phyloP scores from a whole-genome alignment of 2,113 vertebrate species.

The Ranitomeya variabilis region DNA sequence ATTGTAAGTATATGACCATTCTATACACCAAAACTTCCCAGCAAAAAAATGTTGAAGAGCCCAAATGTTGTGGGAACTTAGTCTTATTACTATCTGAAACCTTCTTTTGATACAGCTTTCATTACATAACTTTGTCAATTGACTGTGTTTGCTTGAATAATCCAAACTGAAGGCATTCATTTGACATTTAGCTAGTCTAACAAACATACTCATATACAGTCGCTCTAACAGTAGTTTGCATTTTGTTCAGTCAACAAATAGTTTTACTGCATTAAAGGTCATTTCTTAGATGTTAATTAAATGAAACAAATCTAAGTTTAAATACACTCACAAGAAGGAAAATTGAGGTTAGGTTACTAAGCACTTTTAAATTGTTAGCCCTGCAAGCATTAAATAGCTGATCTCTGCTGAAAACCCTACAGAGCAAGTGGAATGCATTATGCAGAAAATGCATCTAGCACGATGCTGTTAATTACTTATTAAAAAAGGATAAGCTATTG shows the following conservation, averaged over 20 bases:
- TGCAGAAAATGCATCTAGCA: not conserved
- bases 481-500: constrained; percentile 43
- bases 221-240: not conserved
- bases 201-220: not conserved
- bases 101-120: not conserved
- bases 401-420: constrained; percentile 22
- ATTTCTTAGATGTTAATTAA: constrained; percentile 44
- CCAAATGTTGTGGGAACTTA: too few relatives aligned
- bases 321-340: constrained; percentile 35
- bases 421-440: constrained; percentile 31
- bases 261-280: constrained; percentile 30
- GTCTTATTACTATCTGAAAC: not conserved
- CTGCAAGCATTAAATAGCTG: constrained; percentile 8
- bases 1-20: too few relatives aligned
- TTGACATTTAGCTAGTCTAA: not conserved
- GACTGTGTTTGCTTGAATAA: not conserved
- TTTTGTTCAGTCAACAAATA: constrained; percentile 34
- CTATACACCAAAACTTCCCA: too few relatives aligned
- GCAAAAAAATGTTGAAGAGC: too few relatives aligned
- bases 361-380: not conserved
- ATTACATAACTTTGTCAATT: too few relatives aligned
- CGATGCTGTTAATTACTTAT: constrained; percentile 41
- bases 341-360: constrained; percentile 20
- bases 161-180: not conserved
- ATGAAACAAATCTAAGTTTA: constrained; percentile 35